A percentile compares a stretch with the other conserved stretches of the same genome.
phyloP scores from a whole-genome alignment of 2,113 vertebrate species.

The Gymnogyps californianus region DNA sequence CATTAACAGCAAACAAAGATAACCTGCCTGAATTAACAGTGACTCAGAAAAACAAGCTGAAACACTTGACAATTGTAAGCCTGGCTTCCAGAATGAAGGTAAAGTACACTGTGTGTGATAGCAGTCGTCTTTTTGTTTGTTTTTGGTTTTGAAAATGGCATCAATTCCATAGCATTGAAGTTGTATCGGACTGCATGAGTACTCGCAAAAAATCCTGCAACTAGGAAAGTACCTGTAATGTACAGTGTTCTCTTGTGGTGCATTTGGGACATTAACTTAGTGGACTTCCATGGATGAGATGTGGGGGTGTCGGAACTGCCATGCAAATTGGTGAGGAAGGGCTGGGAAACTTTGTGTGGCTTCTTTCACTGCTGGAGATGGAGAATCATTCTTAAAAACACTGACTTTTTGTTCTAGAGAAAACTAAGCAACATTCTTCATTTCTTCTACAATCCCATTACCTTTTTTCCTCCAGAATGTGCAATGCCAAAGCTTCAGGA shows the following conservation, averaged over 20 bases:
- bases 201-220: not conserved
- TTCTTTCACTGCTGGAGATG: not conserved
- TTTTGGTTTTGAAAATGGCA: not conserved
- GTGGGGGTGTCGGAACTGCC: not conserved
- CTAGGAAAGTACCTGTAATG: not conserved
- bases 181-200: not conserved
- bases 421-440: not conserved
- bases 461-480: not conserved
- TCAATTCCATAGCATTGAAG: not conserved
- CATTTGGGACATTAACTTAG: not conserved
- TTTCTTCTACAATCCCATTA: not conserved
- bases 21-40: conserved; percentile 78
- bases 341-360: not conserved
- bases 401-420: not conserved
- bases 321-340: not conserved
- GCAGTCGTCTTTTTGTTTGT: not conserved
- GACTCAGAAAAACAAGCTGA: conserved; percentile 85
- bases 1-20: conserved; percentile 77
- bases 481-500: not conserved
- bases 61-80: conserved; percentile 84
- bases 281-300: not conserved
- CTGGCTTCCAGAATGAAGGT: conserved; percentile 86
- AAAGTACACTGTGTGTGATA: not conserved
- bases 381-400: not conserved
- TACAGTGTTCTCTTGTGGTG: not conserved